Evolutionary conservation across 2,888 invertebrate genomes (phyloP).

Genomic region (Chydorus sphaericus): DNA sequence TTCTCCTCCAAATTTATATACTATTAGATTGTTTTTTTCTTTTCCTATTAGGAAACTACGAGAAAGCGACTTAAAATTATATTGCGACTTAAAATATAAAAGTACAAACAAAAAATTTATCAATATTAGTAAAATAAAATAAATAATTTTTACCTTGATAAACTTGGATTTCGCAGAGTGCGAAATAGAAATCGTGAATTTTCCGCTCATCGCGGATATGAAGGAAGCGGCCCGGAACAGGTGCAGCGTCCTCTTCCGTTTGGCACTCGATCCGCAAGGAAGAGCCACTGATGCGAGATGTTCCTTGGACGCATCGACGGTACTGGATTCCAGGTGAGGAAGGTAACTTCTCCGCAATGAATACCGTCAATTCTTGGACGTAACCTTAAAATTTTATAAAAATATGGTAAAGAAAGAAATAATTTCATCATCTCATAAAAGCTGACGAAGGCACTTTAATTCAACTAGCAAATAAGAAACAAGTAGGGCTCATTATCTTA

Average conservation of each 20-base stretch:
- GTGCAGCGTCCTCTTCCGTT: not conserved
- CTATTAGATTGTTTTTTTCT: too few species aligned
- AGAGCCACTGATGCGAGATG: not conserved
- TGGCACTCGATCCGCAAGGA: constrained; percentile 1
- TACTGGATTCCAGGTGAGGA: constrained; percentile 4
- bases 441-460: too few species aligned
- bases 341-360: not conserved
- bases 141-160: too few species aligned
- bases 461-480: not conserved
- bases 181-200: constrained; percentile 5
- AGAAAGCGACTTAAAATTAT: too few species aligned
- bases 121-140: too few species aligned
- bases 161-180: constrained; percentile 7
- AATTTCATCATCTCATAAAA: too few species aligned
- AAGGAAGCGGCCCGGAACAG: not conserved
- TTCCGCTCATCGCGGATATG: constrained; percentile 7
- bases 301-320: not conserved
- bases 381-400: not conserved
- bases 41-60: too few species aligned
- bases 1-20: too few species aligned
- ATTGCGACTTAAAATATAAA: too few species aligned
- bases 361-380: constrained; percentile 3
- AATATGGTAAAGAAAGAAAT: not conserved
- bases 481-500: too few species aligned
- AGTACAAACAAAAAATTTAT: too few species aligned